Conservation (phyloP, 2,888 invertebrate genomes). For the Caenorhabditis plicata region DNA sequence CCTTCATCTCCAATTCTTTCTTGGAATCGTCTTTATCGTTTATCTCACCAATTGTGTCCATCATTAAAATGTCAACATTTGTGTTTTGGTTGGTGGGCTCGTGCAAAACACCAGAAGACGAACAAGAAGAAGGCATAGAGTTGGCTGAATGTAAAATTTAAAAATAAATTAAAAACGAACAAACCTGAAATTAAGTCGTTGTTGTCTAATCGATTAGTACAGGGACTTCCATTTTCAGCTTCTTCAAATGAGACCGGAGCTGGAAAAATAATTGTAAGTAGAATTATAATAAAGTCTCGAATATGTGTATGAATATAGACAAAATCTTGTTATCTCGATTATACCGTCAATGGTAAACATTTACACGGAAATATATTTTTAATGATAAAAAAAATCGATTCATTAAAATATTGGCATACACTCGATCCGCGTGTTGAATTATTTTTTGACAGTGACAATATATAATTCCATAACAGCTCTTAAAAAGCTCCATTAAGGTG, state of each 20-base stretch:
- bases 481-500: too few species aligned
- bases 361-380: too few species aligned
- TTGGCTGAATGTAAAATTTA: constrained; percentile 15
- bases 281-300: neutral
- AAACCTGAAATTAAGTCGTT: constrained; percentile 29
- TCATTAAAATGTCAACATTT: constrained; percentile 26
- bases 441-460: too few species aligned
- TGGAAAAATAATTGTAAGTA: constrained; percentile 8
- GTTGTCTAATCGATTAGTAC: constrained; percentile 12
- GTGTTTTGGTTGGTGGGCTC: constrained; percentile 4
- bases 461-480: too few species aligned
- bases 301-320: too few species aligned
- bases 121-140: constrained; percentile 35
- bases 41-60: constrained; percentile 30
- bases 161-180: neutral
- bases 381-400: too few species aligned
- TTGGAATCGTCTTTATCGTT: too few species aligned
- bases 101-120: constrained; percentile 34
- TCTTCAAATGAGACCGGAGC: constrained; percentile 29
- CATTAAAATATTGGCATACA: too few species aligned
- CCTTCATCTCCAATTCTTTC: too few species aligned
- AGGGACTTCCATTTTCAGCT: constrained; percentile 12
- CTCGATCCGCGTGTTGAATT: too few species aligned
- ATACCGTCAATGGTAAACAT: too few species aligned
- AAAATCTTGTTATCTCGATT: too few species aligned